Base-by-base conservation (phyloP, 2,113 vertebrate species). In the Clupea harengus region DNA sequence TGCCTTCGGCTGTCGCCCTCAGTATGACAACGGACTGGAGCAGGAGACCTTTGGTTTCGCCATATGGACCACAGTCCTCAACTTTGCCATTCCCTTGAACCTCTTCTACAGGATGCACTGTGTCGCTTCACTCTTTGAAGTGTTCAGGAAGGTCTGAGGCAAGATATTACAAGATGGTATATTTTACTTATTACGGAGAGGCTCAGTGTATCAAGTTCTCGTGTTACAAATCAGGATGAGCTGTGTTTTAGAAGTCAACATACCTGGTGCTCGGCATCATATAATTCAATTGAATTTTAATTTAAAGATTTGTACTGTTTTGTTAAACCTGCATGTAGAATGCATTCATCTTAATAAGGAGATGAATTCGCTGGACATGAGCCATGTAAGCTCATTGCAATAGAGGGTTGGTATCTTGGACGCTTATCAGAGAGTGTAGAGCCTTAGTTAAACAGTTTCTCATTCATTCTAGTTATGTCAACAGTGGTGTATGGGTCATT, bases 31-130 rank as follows among this genome's bases (percentile, higher is more conserved):
- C 17, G 97, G 96, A 13, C 82, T 99, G 46, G 98, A 99, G 92
- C 96, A 98, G 93, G 95, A 95, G 7, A 96, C 96, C 11, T 99
- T 97, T 87, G 98, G 98, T 90, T 98, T 97, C 92, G 94, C 96
- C 91, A 96, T 95, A 82, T 99, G 98, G 98, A 98, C 96, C 90
- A 97, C 97, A 80, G 95, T 99, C 91, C 97, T 99, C 90, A 99
- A 98, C 93, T 96, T 99, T 83, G 97, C 97, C 0, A 96, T 99
- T 92, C 98, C 98, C 46, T 95, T 99, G 88, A 98, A 96, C 88
- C 97, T 99, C 92, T 99, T 99, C 94, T 99, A 99, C 91, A 96
- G 98, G 46, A 99, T 99, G 97, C 98, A 99, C 83, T 97, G 97
- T 75, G 97, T 98, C 47, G 97, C 97, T 86, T 97, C 97, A 0